Base-by-base conservation (phyloP, 2,113 vertebrate genomes). In the Actenoides lindsayi region DNA sequence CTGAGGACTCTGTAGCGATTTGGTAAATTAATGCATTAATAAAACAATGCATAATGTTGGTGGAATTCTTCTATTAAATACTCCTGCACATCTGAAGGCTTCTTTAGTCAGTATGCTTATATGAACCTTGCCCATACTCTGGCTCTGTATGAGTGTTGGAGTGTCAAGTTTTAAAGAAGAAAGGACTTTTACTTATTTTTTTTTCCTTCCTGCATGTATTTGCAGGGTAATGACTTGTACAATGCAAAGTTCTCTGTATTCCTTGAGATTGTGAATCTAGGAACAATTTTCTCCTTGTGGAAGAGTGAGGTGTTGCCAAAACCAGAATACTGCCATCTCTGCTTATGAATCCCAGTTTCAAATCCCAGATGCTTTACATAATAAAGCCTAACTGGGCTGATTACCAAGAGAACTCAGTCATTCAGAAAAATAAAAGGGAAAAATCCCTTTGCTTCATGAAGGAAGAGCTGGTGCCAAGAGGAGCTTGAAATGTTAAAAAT, bases 271-370 rank as follows among this genome's bases (percentile, higher is more conserved):
- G 86, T 53, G 83, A 81, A 73, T 90, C 78, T 82, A 96, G 78
- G 41, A 96, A 94, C 79, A 90, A 86, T 94, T 96, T 96, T 96
- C 73, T 96, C 77, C 86, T 93, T 95, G 94, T 96, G 94, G 79
- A 90, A 90, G 85, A 68, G 39, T 37, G 96, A 84, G 86, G 76
- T 96, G 77, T 90, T 96, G 96, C 96, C 94, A 96, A 81, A 96
- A 87, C 5, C 39, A 87, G 96, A 96, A 94, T 94, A 82, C 92
- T 96, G 95, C 95, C 96, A 96, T 96, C 86, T 95, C 96, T 92
- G 92, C 96, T 96, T 97, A 97, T 97, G 96, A 97, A 96, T 96
- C 94, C 88, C 63, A 94, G 96, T 97, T 96, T 97, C 86, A 96
- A 97, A 97, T 94, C 94, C 96, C 57, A 90, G 89, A 96, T 96